Evolutionary conservation across 2,888 invertebrate genomes (phyloP).

Genomic region (Nomada lathburiana): DNA sequence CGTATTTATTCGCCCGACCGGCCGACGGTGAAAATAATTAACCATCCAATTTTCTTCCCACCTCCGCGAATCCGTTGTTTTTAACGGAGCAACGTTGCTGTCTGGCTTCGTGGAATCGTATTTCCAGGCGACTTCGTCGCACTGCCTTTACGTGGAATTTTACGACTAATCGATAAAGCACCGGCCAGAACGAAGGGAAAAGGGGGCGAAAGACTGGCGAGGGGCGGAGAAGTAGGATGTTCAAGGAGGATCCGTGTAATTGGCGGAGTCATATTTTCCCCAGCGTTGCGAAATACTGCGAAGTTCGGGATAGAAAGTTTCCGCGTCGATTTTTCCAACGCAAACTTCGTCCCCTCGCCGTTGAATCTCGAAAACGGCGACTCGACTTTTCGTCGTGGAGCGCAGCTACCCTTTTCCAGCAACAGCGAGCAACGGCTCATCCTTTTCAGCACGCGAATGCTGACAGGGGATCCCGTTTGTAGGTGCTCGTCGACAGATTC

Average conservation of each 20-base stretch:
- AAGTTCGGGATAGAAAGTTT: slow-evolving; percentile 16
- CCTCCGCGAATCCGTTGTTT: not conserved
- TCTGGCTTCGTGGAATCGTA: slow-evolving; percentile 5
- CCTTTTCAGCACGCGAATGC: slow-evolving; percentile 20
- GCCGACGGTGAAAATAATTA: slow-evolving; percentile 35
- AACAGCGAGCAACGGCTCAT: slow-evolving; percentile 31
- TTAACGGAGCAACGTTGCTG: not conserved
- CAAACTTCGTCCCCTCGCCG: slow-evolving; percentile 28
- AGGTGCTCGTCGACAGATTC: slow-evolving; percentile 49
- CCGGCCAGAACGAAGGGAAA: slow-evolving; percentile 6
- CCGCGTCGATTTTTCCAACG: slow-evolving; percentile 33
- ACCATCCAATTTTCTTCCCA: not conserved
- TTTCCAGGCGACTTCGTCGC: slow-evolving; percentile 11
- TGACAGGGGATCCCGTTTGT: slow-evolving; percentile 17
- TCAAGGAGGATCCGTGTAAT: slow-evolving; percentile 46
- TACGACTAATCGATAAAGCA: slow-evolving; percentile 48
- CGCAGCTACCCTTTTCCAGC: not conserved
- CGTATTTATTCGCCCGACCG: not conserved
- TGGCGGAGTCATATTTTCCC: slow-evolving; percentile 45
- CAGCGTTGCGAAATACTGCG: slow-evolving; percentile 13
- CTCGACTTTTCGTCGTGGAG: slow-evolving; percentile 39
- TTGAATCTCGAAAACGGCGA: slow-evolving; percentile 11
- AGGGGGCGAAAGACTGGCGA: not conserved
- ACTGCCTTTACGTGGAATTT: slow-evolving; percentile 18
- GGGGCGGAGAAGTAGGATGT: not conserved